Base-by-base conservation (phyloP, 1,140 invertebrate species). In the Thereuonema tuberculata region DNA sequence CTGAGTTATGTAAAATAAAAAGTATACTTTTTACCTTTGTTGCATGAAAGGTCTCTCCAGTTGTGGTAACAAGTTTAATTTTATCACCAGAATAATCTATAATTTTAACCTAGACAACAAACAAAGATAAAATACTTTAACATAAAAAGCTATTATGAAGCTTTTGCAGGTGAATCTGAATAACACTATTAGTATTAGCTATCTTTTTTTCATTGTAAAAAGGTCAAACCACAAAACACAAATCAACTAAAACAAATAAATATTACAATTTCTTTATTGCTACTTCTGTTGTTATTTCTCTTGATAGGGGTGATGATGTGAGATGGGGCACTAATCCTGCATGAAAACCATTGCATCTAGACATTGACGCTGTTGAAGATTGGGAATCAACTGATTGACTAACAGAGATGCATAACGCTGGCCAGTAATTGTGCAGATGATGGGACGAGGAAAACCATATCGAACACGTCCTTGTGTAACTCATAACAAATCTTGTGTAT, bases 51-150 rank as follows among this genome's bases (percentile, higher is more conserved):
- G 60, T 37, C 50, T 65, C 55, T 23, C 68, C 70, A 54, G 54
- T 53, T 24, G 63, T 56, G 12, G 65, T 64, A 5, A 28, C 61
- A 0, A 72, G 64, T 48, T 57, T 58, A n/a, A 70, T 63, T 52
- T 64, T 56, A 9, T 68, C 61, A 5, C 60, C 65, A 49, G 37
- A 63, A 62, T 73, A 75, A 58, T 74, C 69, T 21, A 76, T 63
- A 24, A 60, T 37, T 14, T 62, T 64, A n/a, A n/a, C n/a, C n/a
- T n/a, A n/a, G n/a, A n/a, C n/a, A n/a, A n/a, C n/a, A n/a, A n/a
- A n/a, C n/a, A n/a, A n/a, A n/a, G n/a, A n/a, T n/a, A n/a, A n/a
- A n/a, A n/a, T n/a, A n/a, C n/a, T n/a, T n/a, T n/a, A n/a, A n/a
- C n/a, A n/a, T n/a, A n/a, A n/a, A n/a, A n/a, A n/a, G n/a, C n/a